Evolutionary conservation across 2,888 invertebrate species (phyloP).

Genomic region (Microctonus hyperodae): DNA sequence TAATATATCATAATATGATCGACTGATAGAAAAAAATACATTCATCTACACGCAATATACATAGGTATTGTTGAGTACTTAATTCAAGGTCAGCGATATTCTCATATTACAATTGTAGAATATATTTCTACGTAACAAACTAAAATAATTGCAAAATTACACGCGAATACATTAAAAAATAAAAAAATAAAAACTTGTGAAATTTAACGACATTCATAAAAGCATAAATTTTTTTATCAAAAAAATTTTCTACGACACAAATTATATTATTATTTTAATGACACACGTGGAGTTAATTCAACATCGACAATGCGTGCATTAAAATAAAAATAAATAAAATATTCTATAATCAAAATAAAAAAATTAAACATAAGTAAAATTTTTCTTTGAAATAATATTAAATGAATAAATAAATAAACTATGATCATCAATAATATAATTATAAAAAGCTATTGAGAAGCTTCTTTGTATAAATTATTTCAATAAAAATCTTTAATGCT

Average conservation of each 20-base stretch:
- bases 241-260: not conserved
- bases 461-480: not conserved
- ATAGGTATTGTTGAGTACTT: not conserved
- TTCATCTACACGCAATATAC: not conserved
- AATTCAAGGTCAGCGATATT: not conserved
- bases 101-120: not conserved
- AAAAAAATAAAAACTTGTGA: not conserved
- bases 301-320: not conserved
- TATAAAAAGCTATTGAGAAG: not conserved
- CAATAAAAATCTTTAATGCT: not conserved
- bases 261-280: not conserved
- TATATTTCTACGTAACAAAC: not conserved
- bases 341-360: not conserved
- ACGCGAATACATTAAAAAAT: not conserved
- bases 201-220: not conserved
- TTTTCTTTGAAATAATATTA: not conserved
- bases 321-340: not conserved
- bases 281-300: not conserved
- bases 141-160: not conserved
- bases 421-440: not conserved
- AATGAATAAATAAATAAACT: not conserved
- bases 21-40: not conserved
- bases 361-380: not conserved
- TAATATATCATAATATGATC: not conserved
- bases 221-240: not conserved